These are phyloP conservation scores for Drosophila cardini DNA, from an alignment of 1,140 invertebrate species.

Conservation along the genomic window DNA sequence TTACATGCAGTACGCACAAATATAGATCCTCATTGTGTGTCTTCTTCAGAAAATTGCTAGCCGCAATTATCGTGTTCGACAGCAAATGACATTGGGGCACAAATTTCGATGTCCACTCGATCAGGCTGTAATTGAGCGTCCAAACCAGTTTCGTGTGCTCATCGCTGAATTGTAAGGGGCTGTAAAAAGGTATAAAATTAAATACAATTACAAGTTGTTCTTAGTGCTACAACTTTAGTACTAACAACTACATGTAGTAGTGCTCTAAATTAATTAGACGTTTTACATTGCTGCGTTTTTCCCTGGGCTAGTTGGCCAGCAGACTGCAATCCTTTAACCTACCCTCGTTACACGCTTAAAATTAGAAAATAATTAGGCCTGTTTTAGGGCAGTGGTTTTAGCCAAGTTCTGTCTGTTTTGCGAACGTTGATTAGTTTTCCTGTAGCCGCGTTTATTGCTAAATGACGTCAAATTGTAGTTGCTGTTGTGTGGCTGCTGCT, in stretches of 20 bases:
- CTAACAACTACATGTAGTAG: too few species aligned
- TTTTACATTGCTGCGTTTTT: conserved; percentile 37
- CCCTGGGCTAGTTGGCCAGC: conserved; percentile 16
- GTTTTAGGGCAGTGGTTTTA: conserved; percentile 33
- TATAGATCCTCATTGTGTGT: conserved; percentile 77
- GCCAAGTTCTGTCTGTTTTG: conserved; percentile 14
- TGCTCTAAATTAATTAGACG: conserved; percentile 72
- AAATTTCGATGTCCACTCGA: conserved; percentile 85
- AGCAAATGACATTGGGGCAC: conserved; percentile 80
- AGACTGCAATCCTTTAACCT: conserved; percentile 2
- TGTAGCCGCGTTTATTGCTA: conserved; percentile 12
- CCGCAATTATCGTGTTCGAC: conserved; percentile 80
- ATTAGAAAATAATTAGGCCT: conserved; percentile 77
- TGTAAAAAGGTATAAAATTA: conserved; percentile 42
- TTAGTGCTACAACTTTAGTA: too few species aligned
- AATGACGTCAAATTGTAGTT: conserved; percentile 24
- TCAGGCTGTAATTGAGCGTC: conserved; percentile 84
- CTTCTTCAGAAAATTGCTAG: conserved; percentile 77
- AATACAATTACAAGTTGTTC: conserved; percentile 14
- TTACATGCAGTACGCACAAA: conserved; percentile 82
- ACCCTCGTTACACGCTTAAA: conserved; percentile 35
- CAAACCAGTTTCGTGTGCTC: conserved; percentile 76
- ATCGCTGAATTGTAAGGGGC: conserved; percentile 70
- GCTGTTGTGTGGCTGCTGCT: conserved; percentile 24
- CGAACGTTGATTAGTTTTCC: conserved; percentile 62